These are phyloP conservation scores for Scalopus aquaticus DNA, from an alignment of 2,113 vertebrate genomes.

Conservation along the genomic window DNA sequence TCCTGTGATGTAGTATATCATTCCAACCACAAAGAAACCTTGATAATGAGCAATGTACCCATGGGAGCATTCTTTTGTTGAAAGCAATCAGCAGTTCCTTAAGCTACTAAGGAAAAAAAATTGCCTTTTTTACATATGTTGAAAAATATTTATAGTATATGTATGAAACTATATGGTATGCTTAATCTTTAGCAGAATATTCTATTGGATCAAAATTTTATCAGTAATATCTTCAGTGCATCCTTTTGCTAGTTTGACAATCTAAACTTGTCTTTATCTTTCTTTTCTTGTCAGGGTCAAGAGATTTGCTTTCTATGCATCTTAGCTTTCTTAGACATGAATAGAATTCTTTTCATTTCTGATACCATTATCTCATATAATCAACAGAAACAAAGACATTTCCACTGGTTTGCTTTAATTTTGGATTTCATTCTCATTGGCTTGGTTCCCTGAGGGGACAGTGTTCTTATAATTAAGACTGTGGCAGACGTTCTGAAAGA, in stretches of 20 bases:
- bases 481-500: slow-evolving; percentile 42
- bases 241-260: not conserved
- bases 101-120: not conserved
- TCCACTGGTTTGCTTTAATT: slow-evolving; percentile 55
- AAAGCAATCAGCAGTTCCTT: not conserved
- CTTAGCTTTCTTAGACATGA: slow-evolving; percentile 31
- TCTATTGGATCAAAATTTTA: not conserved
- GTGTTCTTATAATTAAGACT: slow-evolving; percentile 58
- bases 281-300: slow-evolving; percentile 42
- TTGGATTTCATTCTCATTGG: slow-evolving; percentile 52
- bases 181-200: not conserved
- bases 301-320: slow-evolving; percentile 55
- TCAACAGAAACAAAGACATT: slow-evolving; percentile 59
- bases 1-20: not conserved
- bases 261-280: not conserved
- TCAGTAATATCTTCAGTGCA: not conserved
- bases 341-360: slow-evolving; percentile 60
- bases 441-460: slow-evolving; percentile 11
- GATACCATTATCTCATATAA: slow-evolving; percentile 59
- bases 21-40: not conserved
- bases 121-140: not conserved
- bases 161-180: not conserved
- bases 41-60: not conserved
- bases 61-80: not conserved
- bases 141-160: not conserved